A percentile compares a stretch with the other conserved stretches of the same genome.
phyloP scores from a whole-genome alignment of 2,797 vertebrate species.

The Nothura maculosa region DNA sequence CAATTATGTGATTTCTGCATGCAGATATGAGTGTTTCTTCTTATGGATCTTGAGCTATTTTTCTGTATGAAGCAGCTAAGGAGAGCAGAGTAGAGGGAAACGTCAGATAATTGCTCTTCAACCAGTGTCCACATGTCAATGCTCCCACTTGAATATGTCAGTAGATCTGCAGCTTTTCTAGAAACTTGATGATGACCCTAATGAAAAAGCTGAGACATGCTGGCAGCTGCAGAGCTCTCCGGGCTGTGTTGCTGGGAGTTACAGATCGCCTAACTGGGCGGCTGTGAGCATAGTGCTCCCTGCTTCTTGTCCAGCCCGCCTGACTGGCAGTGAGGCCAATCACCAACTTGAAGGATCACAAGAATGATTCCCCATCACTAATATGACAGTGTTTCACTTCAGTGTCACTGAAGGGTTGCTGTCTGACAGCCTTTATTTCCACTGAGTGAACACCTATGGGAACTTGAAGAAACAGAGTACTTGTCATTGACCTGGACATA shows the following conservation, averaged over 20 bases:
- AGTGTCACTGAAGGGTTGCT: not conserved
- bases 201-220: not conserved
- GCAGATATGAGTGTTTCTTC: not conserved
- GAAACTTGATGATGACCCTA: accelerated
- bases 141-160: not conserved
- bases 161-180: not conserved
- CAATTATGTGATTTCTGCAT: not conserved
- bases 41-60: not conserved
- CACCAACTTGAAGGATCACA: not conserved
- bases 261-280: not conserved
- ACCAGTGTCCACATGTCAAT: not conserved
- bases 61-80: not conserved
- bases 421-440: not conserved
- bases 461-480: not conserved
- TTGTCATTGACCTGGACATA: not conserved
- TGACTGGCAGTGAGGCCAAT: not conserved
- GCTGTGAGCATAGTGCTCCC: not conserved
- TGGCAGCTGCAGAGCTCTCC: not conserved
- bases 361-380: not conserved
- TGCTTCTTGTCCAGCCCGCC: not conserved
- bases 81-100: not conserved
- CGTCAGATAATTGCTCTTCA: not conserved
- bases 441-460: not conserved
- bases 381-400: not conserved
- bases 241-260: not conserved